These are phyloP conservation scores for Hipparchia semele DNA, from an alignment of 2,888 invertebrate genomes.

Conservation along the genomic window DNA sequence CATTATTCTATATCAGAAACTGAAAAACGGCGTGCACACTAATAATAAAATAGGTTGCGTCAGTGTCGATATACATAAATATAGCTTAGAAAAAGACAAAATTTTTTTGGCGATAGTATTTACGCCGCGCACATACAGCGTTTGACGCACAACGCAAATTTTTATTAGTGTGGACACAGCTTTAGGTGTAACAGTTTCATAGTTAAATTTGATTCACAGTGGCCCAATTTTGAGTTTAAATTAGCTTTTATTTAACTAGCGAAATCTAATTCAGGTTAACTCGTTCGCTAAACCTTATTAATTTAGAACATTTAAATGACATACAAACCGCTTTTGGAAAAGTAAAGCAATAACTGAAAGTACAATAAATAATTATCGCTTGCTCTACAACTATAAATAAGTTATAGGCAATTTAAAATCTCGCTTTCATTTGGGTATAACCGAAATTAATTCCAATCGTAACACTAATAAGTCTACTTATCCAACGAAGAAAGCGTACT, in stretches of 20 bases:
- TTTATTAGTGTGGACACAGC: neutral
- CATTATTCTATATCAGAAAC: no score
- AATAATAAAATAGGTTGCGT: no score
- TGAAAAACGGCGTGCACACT: no score
- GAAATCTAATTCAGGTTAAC: conserved; percentile 16
- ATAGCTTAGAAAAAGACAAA: no score
- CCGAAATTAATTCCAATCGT: conserved; percentile 54
- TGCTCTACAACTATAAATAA: conserved; percentile 10
- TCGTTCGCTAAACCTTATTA: conserved; percentile 22
- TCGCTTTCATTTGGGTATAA: conserved; percentile 31
- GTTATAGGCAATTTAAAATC: conserved; percentile 44
- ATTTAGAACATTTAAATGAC: conserved; percentile 29
- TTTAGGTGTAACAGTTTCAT: no score
- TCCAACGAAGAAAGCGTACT: conserved; percentile 70
- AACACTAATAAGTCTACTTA: conserved; percentile 69
- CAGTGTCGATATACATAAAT: no score
- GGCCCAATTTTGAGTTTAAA: conserved; percentile 13
- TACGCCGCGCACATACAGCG: no score
- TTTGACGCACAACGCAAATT: neutral
- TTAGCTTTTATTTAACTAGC: conserved; percentile 6
- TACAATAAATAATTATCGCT: conserved; percentile 30
- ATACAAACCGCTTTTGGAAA: conserved; percentile 22
- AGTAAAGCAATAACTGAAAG: conserved; percentile 27
- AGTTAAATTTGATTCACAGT: neutral
- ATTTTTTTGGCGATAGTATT: no score